These are phyloP conservation scores for Colletes collaris DNA, from an alignment of 2,888 invertebrate genomes.

Conservation along the genomic window DNA sequence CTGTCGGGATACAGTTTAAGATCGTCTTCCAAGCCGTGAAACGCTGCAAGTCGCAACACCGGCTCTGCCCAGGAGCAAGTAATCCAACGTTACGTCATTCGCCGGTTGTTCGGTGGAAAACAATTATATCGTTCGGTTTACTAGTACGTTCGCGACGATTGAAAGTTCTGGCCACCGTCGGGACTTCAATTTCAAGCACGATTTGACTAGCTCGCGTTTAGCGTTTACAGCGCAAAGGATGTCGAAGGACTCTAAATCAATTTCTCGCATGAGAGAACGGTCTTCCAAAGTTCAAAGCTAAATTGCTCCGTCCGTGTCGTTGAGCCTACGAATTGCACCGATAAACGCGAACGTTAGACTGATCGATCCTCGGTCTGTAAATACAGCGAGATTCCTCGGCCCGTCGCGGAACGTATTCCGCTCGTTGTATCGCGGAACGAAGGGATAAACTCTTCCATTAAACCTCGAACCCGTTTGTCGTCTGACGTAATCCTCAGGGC, in stretches of 20 bases:
- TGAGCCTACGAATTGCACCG: slow-evolving; percentile 8
- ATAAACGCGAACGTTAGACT: slow-evolving; percentile 6
- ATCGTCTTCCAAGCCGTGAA: slow-evolving; percentile 5
- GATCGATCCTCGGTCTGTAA: slow-evolving; percentile 27
- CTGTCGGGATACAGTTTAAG: slow-evolving; percentile 29
- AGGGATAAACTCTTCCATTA: slow-evolving; percentile 37
- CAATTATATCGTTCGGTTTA: no score
- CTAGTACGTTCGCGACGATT: not conserved
- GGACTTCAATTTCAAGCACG: not conserved
- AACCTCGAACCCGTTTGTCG: slow-evolving; percentile 31
- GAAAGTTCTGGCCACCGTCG: not conserved
- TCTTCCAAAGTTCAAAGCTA: slow-evolving; percentile 3
- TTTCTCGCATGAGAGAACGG: slow-evolving; percentile 6
- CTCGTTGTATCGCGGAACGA: slow-evolving; percentile 18
- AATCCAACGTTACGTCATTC: not conserved
- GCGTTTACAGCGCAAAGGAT: not conserved
- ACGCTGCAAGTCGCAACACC: slow-evolving; percentile 16
- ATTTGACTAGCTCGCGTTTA: not conserved
- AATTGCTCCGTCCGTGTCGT: slow-evolving; percentile 13
- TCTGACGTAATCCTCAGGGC: slow-evolving; percentile 20
- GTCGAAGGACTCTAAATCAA: slow-evolving; percentile 18
- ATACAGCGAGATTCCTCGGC: slow-evolving; percentile 11
- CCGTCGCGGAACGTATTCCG: slow-evolving; percentile 20
- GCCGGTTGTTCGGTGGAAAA: not conserved
- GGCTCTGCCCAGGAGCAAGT: not conserved